Conservation (phyloP, 1,140 invertebrate genomes). For the Drosophila triauraria region DNA sequence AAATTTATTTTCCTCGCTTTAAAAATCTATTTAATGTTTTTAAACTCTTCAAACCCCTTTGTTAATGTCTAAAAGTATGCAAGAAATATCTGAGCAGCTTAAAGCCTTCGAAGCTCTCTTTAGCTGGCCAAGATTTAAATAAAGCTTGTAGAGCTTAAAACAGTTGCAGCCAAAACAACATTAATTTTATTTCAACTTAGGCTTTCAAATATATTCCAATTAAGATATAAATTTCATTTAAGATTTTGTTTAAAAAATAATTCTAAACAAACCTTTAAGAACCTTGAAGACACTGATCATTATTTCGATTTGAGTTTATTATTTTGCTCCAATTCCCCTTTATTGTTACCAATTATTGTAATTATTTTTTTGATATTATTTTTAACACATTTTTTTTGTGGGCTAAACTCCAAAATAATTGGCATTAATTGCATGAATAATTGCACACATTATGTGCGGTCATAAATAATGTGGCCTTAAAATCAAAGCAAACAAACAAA, state of each 20-base stretch:
- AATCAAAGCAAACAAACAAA: constrained; percentile 4
- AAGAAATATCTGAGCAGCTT: not conserved
- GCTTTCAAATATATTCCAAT: too few species aligned
- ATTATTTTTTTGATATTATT: not conserved
- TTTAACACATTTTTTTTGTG: not conserved
- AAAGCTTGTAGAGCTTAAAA: not conserved
- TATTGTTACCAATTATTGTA: constrained; percentile 6
- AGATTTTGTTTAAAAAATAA: not conserved
- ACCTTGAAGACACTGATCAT: not conserved
- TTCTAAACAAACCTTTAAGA: not conserved
- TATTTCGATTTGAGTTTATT: not conserved
- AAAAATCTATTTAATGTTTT: not conserved
- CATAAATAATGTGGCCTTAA: constrained; percentile 22
- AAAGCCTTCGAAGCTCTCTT: not conserved
- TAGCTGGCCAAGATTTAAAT: not conserved
- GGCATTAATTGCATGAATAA: constrained; percentile 39
- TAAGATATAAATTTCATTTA: not conserved
- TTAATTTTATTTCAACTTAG: not conserved
- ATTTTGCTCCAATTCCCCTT: not conserved
- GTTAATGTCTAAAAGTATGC: constrained; percentile 27
- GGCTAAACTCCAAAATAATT: constrained; percentile 15
- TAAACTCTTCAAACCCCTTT: not conserved
- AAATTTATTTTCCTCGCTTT: not conserved
- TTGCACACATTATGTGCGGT: constrained; percentile 22
- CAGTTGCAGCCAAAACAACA: not conserved